phyloP scores from a whole-genome alignment of 1,140 invertebrate species.

The Thaumetopoea pityocampa region DNA sequence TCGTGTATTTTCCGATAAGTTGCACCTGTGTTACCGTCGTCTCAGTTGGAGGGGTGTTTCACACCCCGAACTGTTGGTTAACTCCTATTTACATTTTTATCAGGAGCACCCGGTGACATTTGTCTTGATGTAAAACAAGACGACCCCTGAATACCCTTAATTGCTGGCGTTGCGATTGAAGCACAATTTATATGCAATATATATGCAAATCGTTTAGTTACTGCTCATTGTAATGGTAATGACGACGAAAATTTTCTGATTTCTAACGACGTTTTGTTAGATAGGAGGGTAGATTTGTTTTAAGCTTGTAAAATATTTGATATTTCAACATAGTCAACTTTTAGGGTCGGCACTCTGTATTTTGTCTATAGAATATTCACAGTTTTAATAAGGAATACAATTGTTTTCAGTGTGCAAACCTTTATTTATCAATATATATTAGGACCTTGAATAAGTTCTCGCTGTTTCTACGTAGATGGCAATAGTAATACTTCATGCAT shows the following conservation, averaged over 20 bases:
- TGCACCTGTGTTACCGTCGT: too few relatives aligned
- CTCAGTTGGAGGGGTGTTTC: too few relatives aligned
- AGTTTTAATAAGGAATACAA: too few relatives aligned
- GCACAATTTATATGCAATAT: constrained; percentile 53
- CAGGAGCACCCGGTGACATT: constrained; percentile 31
- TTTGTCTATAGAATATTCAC: too few relatives aligned
- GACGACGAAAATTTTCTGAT: constrained; percentile 6
- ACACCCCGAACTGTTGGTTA: constrained; percentile 37
- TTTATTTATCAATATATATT: too few relatives aligned
- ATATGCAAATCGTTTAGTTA: constrained; percentile 45
- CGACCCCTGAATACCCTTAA: constrained; percentile 33
- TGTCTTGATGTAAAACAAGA: constrained; percentile 46
- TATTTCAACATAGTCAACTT: too few relatives aligned
- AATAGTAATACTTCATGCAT: too few relatives aligned
- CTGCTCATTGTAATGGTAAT: constrained; percentile 24
- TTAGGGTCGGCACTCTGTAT: too few relatives aligned
- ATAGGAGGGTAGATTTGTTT: constrained; percentile 7
- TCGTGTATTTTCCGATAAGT: too few relatives aligned
- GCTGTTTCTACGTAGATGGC: too few relatives aligned
- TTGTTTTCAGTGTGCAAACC: too few relatives aligned
- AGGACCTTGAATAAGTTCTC: too few relatives aligned
- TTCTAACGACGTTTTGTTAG: constrained; percentile 1
- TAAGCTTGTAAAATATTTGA: neutral
- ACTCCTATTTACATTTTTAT: constrained; percentile 57
- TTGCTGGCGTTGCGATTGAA: constrained; percentile 31